These are phyloP conservation scores for Hemistola chrysoprasaria DNA, from an alignment of 2,888 invertebrate genomes.

Conservation along the genomic window DNA sequence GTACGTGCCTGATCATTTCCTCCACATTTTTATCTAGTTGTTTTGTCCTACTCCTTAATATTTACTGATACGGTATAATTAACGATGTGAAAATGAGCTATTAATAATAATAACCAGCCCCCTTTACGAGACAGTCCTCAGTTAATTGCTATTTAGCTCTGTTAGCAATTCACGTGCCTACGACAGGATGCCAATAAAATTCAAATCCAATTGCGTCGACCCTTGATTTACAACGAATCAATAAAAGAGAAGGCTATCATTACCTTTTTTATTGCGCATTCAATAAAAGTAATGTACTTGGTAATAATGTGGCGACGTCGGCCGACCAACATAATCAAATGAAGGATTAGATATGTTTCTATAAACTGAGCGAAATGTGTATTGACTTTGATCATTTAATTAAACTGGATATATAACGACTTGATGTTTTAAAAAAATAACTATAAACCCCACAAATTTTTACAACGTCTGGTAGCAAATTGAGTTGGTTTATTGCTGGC, in stretches of 20 bases:
- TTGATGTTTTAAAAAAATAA: too few relatives aligned
- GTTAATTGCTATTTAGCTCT: slow-evolving; percentile 59
- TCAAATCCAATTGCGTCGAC: slow-evolving; percentile 75
- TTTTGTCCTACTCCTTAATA: too few relatives aligned
- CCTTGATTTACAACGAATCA: slow-evolving; percentile 79
- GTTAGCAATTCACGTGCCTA: slow-evolving; percentile 62
- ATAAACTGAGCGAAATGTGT: not conserved
- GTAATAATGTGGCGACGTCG: slow-evolving; percentile 56
- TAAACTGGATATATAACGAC: too few relatives aligned
- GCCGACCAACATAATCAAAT: slow-evolving; percentile 33
- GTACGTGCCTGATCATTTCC: too few relatives aligned
- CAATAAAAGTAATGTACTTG: slow-evolving; percentile 76
- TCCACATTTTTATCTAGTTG: too few relatives aligned
- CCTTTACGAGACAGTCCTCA: slow-evolving; percentile 29
- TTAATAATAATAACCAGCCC: slow-evolving; percentile 6
- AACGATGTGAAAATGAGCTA: not conserved
- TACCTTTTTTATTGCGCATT: slow-evolving; percentile 73
- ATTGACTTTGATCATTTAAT: too few relatives aligned
- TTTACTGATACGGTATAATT: too few relatives aligned
- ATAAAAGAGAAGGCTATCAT: slow-evolving; percentile 78
- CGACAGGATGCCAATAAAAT: slow-evolving; percentile 72
- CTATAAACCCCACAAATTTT: too few relatives aligned
- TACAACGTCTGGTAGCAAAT: too few relatives aligned
- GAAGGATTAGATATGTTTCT: slow-evolving; percentile 6
- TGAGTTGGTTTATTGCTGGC: too few relatives aligned